Base-by-base conservation (phyloP, 2,113 vertebrate genomes). In the Hippocampus mohnikei region DNA sequence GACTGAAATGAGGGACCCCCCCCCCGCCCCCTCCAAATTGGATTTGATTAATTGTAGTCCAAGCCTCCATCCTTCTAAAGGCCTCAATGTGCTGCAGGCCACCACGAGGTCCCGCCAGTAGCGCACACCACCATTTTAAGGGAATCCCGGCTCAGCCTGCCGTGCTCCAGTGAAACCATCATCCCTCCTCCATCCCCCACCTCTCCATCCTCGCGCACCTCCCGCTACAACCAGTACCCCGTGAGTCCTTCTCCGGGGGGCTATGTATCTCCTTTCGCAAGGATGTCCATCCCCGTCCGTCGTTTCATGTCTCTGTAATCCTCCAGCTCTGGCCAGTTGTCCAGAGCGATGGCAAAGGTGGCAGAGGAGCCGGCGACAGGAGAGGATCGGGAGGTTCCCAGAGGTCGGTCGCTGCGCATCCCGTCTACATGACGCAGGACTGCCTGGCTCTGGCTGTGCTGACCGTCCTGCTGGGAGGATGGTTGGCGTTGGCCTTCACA, bases 81-180 rank as follows among this genome's bases (percentile, higher is more conserved):
- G 13, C 27, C 58, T 33, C 42, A 33, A 65, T 46, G 41, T 25
- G 29, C 37, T 16, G 9, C 20, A 68, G 97, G 97, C 23, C 95
- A 98, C 70, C 97, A 98, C 1, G 95, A 98, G 82, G 88, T 93
- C 12, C 97, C 97, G 40, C 96, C 95, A 0, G 56, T 96, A 16
- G 94, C 96, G 27, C 96, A 98, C 81, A 97, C 96, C 29, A 98
- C 96, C 2, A 96, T 98, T 93, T 84, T 98, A 73, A 91, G 95
- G 78, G 93, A 94, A 6, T 95, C 95, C 69, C 94, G 95, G 0
- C 82, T 87, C 44, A 87, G 85, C 62, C 88, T 93, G 80, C 91
- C 92, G 81, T 93, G 70, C 67, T 85, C 86, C 0, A 84, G 91
- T 0, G 94, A 96, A 62, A 71, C 87, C 1, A 84, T 93, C 63